Base-by-base conservation (phyloP, 2,888 invertebrate species). In the Nasonia oneida region DNA sequence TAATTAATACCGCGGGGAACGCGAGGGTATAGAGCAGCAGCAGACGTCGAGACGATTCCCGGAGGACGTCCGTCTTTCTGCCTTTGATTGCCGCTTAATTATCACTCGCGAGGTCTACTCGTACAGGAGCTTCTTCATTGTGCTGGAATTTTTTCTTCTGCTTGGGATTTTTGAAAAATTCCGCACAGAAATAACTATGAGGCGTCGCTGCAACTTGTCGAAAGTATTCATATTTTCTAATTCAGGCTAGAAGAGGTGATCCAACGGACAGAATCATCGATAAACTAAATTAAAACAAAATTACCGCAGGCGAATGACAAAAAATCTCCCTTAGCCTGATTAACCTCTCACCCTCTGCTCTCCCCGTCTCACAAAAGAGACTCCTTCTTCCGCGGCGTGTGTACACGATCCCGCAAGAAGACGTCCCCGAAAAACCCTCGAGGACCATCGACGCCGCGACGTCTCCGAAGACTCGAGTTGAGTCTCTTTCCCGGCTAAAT, bases 1-100 rank as follows among this genome's bases (percentile, higher is more conserved):
- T 92, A 92, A 92, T 92, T 92, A 92, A 92, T 92, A 91, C 90
- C 89, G 47, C 88, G 85, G 89, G 89, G 84, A 82, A 18, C 57
- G 23, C 2, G 10, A 61, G 14, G 33, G 14, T 61, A 37, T 18
- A 33, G 39, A 64, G 37, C 10, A 37, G 29, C n/a, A 50, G 29
- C 29, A 33, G 37, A 67, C 83, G 81, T 73, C 83, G 81, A 81
- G 80, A 77, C 86, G 80, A 61, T 39, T 78, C 78, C 83, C 86
- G 53, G 67, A 78, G 83, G 84, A 84, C 73, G 73, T 84, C 71
- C 84, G 73, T 84, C 83, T 86, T 83, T 83, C 23, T 39, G 70
- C 33, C 79, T 82, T 80, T 86, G 86, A 86, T 83, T 83, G 47
- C n/a, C 18, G 61, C 61, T 83, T 83, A 86, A 83, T 86, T 86